Percentiles rank a stretch among this genome's conserved stretches.
Conservation (phyloP, 2,797 vertebrate species). For the Rhabdophis nuchalis region DNA sequence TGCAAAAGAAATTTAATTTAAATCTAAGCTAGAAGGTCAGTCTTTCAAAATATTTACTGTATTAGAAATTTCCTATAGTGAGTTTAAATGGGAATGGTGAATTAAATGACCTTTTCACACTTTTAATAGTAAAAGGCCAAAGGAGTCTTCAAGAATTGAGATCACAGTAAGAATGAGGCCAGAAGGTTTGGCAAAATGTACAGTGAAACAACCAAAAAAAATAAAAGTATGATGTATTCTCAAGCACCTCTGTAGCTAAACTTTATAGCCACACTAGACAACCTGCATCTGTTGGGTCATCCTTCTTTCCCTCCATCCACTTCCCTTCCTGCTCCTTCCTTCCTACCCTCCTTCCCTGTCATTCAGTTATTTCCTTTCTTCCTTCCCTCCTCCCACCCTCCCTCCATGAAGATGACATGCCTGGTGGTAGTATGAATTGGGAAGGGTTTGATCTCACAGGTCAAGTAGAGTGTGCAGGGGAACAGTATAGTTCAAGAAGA, state of each 20-base stretch:
- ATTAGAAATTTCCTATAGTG: not conserved
- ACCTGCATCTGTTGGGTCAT: no score
- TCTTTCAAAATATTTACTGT: not conserved
- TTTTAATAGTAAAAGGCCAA: not conserved
- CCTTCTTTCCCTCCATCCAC: not conserved
- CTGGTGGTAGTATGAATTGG: not conserved
- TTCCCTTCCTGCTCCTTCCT: not conserved
- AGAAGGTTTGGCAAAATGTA: not conserved
- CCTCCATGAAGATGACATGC: not conserved
- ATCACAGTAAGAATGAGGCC: not conserved
- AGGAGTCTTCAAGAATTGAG: not conserved
- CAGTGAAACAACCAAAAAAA: not conserved
- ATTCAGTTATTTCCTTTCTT: not conserved
- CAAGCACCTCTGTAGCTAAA: not conserved
- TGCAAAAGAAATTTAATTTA: not conserved
- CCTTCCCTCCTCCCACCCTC: not conserved
- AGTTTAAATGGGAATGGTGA: not conserved
- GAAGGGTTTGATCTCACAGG: not conserved
- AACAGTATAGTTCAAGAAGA: not conserved
- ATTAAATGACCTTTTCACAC: not conserved
- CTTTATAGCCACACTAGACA: not conserved
- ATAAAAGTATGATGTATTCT: not conserved
- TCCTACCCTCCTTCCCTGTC: no score
- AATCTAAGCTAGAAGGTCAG: not conserved
- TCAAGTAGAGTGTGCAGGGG: no score